These are phyloP conservation scores for Drosophila oshimai DNA, from an alignment of 1,140 invertebrate genomes.

Conservation along the genomic window DNA sequence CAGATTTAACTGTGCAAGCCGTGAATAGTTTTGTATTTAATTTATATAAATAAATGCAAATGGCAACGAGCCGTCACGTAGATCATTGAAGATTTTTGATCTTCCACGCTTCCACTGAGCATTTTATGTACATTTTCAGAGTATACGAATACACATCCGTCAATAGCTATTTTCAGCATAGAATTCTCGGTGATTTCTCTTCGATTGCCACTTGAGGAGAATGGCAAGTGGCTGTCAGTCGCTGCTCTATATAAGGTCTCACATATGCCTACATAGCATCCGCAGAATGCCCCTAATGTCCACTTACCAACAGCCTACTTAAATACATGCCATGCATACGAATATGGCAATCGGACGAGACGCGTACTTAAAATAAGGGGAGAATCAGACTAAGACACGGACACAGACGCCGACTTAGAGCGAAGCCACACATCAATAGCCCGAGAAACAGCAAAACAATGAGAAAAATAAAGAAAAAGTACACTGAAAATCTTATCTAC, in stretches of 20 bases:
- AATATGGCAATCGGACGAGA: slow-evolving; percentile 41
- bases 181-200: slow-evolving; percentile 60
- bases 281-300: slow-evolving; percentile 73
- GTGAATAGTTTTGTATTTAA: not conserved
- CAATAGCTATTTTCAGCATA: slow-evolving; percentile 42
- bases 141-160: slow-evolving; percentile 25
- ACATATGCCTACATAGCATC: slow-evolving; percentile 62
- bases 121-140: slow-evolving; percentile 14
- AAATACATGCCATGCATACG: slow-evolving; percentile 72
- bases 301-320: slow-evolving; percentile 70
- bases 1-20: not conserved
- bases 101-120: slow-evolving; percentile 5
- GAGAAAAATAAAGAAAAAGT: not conserved
- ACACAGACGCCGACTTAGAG: not conserved
- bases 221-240: slow-evolving; percentile 61
- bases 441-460: slow-evolving; percentile 11
- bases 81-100: not conserved
- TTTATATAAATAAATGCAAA: too few species aligned
- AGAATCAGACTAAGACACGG: not conserved
- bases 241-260: slow-evolving; percentile 73
- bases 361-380: not conserved
- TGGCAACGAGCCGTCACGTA: not conserved
- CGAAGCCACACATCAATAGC: slow-evolving; percentile 57
- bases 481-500: too few species aligned
- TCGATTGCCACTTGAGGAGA: slow-evolving; percentile 28